phyloP scores from a whole-genome alignment of 1,140 invertebrate species.

The Stegodyphus mimosarum region DNA sequence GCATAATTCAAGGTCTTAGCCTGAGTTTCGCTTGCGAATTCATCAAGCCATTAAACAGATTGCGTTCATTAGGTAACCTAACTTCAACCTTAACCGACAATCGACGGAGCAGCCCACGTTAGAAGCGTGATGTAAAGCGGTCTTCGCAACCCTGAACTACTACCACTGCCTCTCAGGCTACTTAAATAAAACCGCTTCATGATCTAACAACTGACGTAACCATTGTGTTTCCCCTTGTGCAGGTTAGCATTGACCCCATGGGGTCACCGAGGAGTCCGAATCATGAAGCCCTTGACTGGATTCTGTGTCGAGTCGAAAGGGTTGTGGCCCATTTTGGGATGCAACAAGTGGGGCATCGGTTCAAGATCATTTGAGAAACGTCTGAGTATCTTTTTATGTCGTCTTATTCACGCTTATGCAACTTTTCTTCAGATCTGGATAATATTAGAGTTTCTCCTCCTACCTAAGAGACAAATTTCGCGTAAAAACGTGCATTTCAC shows the following conservation, averaged over 20 bases:
- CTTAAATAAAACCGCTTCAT: constrained; percentile 1
- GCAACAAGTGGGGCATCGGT: constrained; percentile 13
- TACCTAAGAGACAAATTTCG: too few species aligned
- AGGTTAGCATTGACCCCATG: constrained; percentile 38
- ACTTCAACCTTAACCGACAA: constrained; percentile 22
- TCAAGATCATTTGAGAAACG: constrained; percentile 21
- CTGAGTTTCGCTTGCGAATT: background rate
- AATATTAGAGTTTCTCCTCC: too few species aligned
- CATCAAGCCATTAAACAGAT: background rate
- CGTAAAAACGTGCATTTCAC: too few species aligned
- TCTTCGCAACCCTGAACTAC: constrained; percentile 22
- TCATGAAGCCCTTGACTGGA: constrained; percentile 27
- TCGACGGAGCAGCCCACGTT: background rate
- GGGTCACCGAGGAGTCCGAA: background rate
- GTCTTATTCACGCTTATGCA: too few species aligned
- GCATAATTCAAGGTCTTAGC: constrained; percentile 25
- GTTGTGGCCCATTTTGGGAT: background rate
- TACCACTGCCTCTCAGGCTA: background rate
- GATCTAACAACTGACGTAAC: constrained; percentile 42
- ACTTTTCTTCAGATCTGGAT: too few species aligned
- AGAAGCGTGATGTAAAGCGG: constrained; percentile 18
- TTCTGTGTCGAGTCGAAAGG: background rate
- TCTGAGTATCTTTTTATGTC: background rate
- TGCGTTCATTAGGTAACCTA: constrained; percentile 9
- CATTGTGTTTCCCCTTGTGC: background rate